A percentile compares a stretch with the other conserved stretches of the same genome.
Conservation (phyloP, 1,140 invertebrate genomes). For the Diachasma alloeum region DNA sequence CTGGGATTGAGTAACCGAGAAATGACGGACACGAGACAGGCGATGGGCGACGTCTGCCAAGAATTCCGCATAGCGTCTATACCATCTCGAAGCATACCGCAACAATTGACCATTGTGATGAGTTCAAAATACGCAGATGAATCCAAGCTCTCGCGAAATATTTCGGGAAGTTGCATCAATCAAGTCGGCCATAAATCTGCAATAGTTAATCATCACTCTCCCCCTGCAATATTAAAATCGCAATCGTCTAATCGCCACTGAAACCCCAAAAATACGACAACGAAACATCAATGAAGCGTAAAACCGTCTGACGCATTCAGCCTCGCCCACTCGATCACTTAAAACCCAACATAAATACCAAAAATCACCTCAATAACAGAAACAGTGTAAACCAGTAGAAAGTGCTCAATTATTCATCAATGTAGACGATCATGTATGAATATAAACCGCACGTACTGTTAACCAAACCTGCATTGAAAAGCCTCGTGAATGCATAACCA, state of each 20-base stretch:
- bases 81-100: background rate
- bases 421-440: background rate
- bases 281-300: background rate
- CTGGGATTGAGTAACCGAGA: background rate
- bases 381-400: background rate
- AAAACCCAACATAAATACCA: background rate
- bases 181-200: too few species aligned
- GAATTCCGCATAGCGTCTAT: background rate
- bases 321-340: background rate
- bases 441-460: background rate
- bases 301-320: background rate
- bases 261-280: background rate
- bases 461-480: background rate
- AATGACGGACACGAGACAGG: conserved; percentile 9
- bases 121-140: background rate
- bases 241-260: too few species aligned
- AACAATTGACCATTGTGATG: background rate
- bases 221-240: too few species aligned
- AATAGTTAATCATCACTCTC: too few species aligned
- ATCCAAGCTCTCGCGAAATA: background rate
- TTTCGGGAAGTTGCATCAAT: too few species aligned
- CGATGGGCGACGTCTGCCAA: background rate
- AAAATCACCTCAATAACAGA: background rate
- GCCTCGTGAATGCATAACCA: background rate
- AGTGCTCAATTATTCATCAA: background rate